phyloP scores from a whole-genome alignment of 2,888 invertebrate species.

The Caenorhabditis wallacei region DNA sequence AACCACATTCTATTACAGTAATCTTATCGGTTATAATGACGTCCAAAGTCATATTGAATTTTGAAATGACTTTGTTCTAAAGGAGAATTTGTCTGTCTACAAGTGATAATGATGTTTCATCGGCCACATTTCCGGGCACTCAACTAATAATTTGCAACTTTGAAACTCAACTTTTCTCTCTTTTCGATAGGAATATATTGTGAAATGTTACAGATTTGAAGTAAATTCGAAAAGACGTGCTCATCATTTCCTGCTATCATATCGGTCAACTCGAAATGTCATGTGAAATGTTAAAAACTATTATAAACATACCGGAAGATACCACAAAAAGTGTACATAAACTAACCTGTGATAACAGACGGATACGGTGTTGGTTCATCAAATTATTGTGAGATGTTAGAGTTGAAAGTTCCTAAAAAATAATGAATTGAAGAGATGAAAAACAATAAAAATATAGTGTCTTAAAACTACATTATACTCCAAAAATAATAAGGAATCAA shows the following conservation, averaged over 20 bases:
- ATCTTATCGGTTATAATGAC: conserved; percentile 11
- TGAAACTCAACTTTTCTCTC: conserved; percentile 5
- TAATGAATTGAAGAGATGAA: background rate
- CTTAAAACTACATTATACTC: background rate
- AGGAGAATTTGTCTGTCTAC: conserved; percentile 29
- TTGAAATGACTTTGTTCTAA: background rate
- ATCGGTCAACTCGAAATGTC: conserved; percentile 30
- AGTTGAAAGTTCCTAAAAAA: conserved; percentile 22
- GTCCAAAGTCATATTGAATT: conserved; percentile 1
- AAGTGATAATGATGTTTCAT: conserved; percentile 41
- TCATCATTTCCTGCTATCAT: conserved; percentile 37
- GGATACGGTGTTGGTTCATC: conserved; percentile 45
- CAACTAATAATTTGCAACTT: conserved; percentile 4
- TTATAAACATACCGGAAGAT: conserved; percentile 45
- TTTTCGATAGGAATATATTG: background rate
- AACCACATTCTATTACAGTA: conserved; percentile 38
- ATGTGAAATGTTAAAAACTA: conserved; percentile 15
- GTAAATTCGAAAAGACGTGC: conserved; percentile 32
- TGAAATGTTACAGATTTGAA: conserved; percentile 29
- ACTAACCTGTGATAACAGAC: conserved; percentile 52
- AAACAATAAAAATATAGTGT: background rate
- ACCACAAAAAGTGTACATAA: conserved; percentile 1
- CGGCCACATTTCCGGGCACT: conserved; percentile 38
- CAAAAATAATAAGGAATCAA: background rate
- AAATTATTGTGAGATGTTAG: conserved; percentile 9